Conservation (phyloP, 1,140 invertebrate species). For the Caerostris darwini region DNA sequence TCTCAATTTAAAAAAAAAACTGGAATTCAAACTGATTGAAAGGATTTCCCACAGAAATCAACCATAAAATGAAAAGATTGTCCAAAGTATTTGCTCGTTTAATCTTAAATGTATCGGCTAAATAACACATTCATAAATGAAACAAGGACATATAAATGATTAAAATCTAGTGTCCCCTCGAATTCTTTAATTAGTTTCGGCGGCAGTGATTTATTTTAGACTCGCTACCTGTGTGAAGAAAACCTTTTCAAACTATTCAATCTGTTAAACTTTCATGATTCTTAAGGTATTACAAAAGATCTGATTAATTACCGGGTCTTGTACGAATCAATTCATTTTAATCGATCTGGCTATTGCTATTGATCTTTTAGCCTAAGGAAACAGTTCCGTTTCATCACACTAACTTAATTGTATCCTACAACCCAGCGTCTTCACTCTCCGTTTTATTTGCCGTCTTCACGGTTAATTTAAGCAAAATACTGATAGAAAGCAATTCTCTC, state of each 20-base stretch:
- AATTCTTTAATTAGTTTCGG: slow-evolving; percentile 24
- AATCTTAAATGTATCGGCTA: neutral
- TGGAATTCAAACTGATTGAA: no score
- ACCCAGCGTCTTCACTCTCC: neutral
- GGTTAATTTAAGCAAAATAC: slow-evolving; percentile 47
- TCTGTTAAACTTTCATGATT: neutral
- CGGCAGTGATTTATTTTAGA: neutral
- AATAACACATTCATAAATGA: neutral
- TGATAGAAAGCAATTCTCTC: slow-evolving; percentile 11
- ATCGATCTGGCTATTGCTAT: slow-evolving; percentile 12
- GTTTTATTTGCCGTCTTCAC: slow-evolving; percentile 30
- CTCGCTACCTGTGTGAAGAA: neutral
- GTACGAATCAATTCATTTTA: slow-evolving; percentile 31
- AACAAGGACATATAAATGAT: neutral
- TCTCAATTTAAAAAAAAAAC: no score
- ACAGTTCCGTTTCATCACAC: slow-evolving; percentile 28
- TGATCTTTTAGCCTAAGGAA: slow-evolving; percentile 34
- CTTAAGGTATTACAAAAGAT: neutral
- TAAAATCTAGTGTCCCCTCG: neutral
- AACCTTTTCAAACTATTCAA: slow-evolving; percentile 2
- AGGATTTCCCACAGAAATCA: no score
- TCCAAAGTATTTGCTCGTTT: neutral
- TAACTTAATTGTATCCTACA: slow-evolving; percentile 41
- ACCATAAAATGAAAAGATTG: neutral
- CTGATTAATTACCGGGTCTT: slow-evolving; percentile 39